Conservation (phyloP, 1,140 invertebrate species). For the Zaprionus kolodkinae region DNA sequence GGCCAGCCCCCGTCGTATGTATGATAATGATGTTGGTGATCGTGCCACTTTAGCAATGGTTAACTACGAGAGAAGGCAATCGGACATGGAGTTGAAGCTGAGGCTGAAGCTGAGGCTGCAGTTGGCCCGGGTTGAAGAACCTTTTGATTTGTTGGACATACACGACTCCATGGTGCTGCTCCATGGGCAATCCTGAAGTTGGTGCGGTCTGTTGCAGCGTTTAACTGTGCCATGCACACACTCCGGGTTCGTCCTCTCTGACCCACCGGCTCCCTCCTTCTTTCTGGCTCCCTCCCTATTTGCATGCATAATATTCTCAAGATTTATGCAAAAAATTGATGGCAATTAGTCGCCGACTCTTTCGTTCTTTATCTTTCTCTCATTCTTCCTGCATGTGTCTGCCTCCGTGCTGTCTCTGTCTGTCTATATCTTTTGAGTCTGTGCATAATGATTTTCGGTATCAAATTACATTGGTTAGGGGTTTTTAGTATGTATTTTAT, state of each 20-base stretch:
- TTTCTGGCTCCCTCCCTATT: constrained; percentile 5
- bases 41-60: constrained; percentile 81
- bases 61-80: constrained; percentile 58
- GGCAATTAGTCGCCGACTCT: constrained; percentile 73
- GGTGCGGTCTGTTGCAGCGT: constrained; percentile 54
- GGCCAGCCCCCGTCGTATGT: constrained; percentile 41
- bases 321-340: constrained; percentile 83
- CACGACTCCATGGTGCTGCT: constrained; percentile 25
- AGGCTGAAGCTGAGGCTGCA: constrained; percentile 13
- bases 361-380: constrained; percentile 14
- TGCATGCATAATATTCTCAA: constrained; percentile 78
- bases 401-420: constrained; percentile 21
- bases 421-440: constrained; percentile 31
- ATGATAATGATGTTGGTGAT: constrained; percentile 82
- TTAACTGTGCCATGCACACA: constrained; percentile 76
- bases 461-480: constrained; percentile 81
- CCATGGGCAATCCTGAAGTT: constrained; percentile 80
- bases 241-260: background rate
- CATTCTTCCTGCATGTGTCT: background rate
- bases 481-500: constrained; percentile 81
- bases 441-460: constrained; percentile 80
- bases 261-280: background rate
- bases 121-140: constrained; percentile 69
- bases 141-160: constrained; percentile 76
- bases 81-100: constrained; percentile 23